These are phyloP conservation scores for Troides oblongomaculatus DNA, from an alignment of 2,888 invertebrate species.

Conservation along the genomic window DNA sequence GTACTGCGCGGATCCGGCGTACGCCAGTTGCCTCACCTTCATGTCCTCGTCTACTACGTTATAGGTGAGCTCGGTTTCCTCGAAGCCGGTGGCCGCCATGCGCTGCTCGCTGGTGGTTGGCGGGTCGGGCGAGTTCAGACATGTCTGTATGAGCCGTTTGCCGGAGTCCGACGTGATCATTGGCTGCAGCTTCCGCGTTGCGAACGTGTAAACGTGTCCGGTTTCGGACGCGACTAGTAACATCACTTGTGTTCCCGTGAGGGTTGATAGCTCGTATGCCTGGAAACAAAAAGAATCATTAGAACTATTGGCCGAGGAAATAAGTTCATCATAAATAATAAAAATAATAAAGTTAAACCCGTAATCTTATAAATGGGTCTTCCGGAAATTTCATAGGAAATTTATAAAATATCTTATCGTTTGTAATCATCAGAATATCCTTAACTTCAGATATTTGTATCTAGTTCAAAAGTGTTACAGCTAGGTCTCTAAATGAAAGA, in stretches of 20 bases:
- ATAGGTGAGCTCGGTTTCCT: slow-evolving; percentile 98
- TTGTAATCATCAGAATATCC: no score
- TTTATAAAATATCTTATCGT: no score
- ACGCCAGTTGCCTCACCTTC: slow-evolving; percentile 98
- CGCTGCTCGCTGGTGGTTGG: slow-evolving; percentile 93
- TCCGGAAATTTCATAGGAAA: no score
- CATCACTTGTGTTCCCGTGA: slow-evolving; percentile 99
- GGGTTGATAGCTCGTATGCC: slow-evolving; percentile 99
- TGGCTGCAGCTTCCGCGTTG: slow-evolving; percentile 98
- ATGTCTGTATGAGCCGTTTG: slow-evolving; percentile 98
- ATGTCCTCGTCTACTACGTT: slow-evolving; percentile 96
- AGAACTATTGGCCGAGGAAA: no score
- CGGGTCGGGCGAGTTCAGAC: slow-evolving; percentile 97
- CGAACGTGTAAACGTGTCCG: slow-evolving; percentile 99
- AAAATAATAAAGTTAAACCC: no score
- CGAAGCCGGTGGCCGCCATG: slow-evolving; percentile 99
- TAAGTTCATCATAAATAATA: no score
- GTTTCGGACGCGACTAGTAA: slow-evolving; percentile 98
- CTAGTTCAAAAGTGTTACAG: no score
- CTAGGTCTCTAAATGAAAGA: no score
- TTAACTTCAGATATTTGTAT: no score
- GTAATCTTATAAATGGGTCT: no score
- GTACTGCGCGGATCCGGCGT: slow-evolving; percentile 87
- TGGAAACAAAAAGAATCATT: slow-evolving; percentile 63
- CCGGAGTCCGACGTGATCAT: slow-evolving; percentile 99